A percentile compares a stretch with the other conserved stretches of the same genome.
Conservation (phyloP, 1,140 invertebrate genomes). For the Lepidurus couesii region DNA sequence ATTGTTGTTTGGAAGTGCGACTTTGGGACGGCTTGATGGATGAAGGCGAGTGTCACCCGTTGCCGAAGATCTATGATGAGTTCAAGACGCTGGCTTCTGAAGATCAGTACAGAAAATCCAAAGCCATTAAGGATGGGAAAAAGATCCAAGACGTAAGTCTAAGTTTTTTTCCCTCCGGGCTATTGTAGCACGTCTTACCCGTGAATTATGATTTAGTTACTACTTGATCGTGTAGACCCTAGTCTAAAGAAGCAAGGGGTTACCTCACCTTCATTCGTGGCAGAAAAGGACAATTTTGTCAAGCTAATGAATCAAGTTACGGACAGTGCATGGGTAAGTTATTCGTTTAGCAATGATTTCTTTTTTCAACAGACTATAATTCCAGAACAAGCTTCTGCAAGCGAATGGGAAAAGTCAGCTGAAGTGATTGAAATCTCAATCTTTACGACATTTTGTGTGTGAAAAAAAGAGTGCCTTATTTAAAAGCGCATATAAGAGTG, state of each 20-base stretch:
- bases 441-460: background rate
- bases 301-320: conserved; percentile 16
- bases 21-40: background rate
- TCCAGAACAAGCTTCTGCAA: background rate
- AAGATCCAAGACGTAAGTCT: background rate
- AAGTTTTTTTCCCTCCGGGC: background rate
- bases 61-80: conserved; percentile 3
- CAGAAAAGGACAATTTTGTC: background rate
- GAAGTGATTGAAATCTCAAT: background rate
- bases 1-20: background rate
- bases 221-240: background rate
- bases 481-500: background rate
- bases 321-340: background rate
- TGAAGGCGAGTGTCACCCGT: background rate
- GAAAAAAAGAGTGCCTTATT: background rate
- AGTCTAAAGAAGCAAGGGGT: background rate
- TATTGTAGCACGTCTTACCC: too few relatives aligned
- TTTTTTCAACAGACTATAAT: background rate
- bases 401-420: background rate
- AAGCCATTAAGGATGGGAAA: background rate
- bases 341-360: background rate
- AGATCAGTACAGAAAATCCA: background rate
- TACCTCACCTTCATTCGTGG: background rate
- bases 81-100: background rate
- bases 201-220: background rate